Conservation (phyloP, 2,888 invertebrate species). For the Drosophila picticornis region DNA sequence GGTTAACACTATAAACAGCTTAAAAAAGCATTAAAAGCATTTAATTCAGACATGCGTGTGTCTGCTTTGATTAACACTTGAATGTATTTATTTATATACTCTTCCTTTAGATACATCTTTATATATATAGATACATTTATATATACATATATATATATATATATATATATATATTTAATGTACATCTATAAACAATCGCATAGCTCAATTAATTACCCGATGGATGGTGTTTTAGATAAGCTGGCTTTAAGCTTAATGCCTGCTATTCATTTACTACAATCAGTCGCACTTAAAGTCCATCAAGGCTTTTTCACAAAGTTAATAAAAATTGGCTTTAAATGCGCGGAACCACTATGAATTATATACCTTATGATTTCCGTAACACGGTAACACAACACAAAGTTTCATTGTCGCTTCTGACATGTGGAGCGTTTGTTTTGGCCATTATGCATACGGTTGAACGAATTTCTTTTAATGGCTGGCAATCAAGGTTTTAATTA, state of each 20-base stretch:
- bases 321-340: too few species aligned
- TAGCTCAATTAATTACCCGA: background rate
- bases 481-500: conserved; percentile 77
- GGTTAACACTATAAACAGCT: conserved; percentile 66
- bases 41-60: conserved; percentile 21
- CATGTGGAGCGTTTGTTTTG: conserved; percentile 20
- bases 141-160: background rate
- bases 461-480: conserved; percentile 60
- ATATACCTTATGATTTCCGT: conserved; percentile 15
- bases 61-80: conserved; percentile 24
- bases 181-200: background rate
- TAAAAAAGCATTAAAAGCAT: conserved; percentile 59
- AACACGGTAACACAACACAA: background rate
- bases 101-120: background rate
- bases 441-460: conserved; percentile 38
- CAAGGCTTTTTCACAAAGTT: background rate
- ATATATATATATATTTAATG: too few species aligned
- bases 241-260: background rate
- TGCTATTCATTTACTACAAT: background rate
- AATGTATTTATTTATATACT: background rate
- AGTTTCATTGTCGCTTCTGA: conserved; percentile 17
- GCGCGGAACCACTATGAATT: conserved; percentile 42
- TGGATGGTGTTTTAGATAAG: background rate
- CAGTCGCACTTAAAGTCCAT: background rate
- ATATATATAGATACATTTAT: background rate